Evolutionary conservation across 2,888 invertebrate species (phyloP), one percentile per base, ranked within the genome.

Genomic region (Agrilus biguttatus): DNA sequence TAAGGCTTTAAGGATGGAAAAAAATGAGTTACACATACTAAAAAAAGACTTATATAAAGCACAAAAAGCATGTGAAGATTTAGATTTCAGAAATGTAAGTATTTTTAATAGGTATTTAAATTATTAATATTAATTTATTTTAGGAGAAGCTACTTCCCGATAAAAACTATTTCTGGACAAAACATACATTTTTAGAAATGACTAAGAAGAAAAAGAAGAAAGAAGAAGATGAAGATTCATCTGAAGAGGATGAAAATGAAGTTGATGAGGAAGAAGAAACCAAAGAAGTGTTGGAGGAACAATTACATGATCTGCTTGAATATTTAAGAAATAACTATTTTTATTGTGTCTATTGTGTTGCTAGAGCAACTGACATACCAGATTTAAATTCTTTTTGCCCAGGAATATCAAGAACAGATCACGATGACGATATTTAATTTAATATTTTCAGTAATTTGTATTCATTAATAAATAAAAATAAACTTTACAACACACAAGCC

Each of bases 311-410:
- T 34, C 51, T 66, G 41, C 59, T 64, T 39, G 52, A 57, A 46
- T 85, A 88, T 61, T 63, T 88, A 42, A 69, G 86, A 44, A 70
- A 67, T n/a, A 74, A 71, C 33, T 78, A 87, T 61, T 70, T 69
- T 43, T 88, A 85, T 61, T 88, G 88, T 58, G 73, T 83, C 41
- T 88, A 85, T 80, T 88, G 88, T 69, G 83, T 80, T 10, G 74
- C 76, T 5, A 72, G 72, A 39, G 85, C 74, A 60, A 69, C 76
- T 45, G 76, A 78, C 64, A 63, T 63, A 39, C 67, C 71, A 28
- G 83, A 84, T 60, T 56, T 83, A 47, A 57, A 61, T 37, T 61
- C 65, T 10, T 74, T 73, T 55, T 84, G 84, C 62, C 82, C 83
- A 2, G 84, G 84, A 4, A 63, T 63, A 14, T 72, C 71, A 37